Conservation (phyloP, 1,140 invertebrate species). For the Halictus rubicundus region DNA sequence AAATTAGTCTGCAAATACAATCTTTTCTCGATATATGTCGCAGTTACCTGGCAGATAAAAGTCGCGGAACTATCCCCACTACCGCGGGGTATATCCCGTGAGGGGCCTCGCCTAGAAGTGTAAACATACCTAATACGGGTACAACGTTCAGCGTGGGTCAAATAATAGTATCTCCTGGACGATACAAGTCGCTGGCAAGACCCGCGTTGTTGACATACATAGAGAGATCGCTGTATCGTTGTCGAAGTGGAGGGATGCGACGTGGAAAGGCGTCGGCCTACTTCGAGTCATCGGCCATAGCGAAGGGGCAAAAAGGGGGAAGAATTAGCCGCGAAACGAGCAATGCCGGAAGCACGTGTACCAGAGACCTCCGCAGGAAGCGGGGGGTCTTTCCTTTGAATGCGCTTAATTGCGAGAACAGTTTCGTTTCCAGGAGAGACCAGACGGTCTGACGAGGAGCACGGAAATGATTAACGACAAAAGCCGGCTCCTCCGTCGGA, state of each 20-base stretch:
- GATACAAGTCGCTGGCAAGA: too few relatives aligned
- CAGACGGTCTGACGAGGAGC: conserved; percentile 56
- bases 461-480: conserved; percentile 72
- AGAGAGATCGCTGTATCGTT: conserved; percentile 4
- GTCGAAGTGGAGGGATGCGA: background rate
- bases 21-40: too few relatives aligned
- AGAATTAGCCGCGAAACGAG: conserved; percentile 60
- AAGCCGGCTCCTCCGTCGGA: conserved; percentile 50
- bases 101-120: too few relatives aligned
- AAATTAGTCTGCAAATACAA: conserved; percentile 1
- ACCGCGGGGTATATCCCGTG: too few relatives aligned
- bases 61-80: too few relatives aligned
- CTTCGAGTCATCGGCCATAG: conserved; percentile 19
- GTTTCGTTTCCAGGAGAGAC: conserved; percentile 58
- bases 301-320: background rate
- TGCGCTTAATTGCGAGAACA: conserved; percentile 69
- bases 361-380: conserved; percentile 39
- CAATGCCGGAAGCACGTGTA: conserved; percentile 59
- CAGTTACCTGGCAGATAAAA: too few relatives aligned
- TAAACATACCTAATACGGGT: too few relatives aligned
- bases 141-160: too few relatives aligned
- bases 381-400: conserved; percentile 60
- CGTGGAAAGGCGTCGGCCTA: conserved; percentile 14
- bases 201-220: too few relatives aligned
- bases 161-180: too few relatives aligned